These are phyloP conservation scores for Centropristis striata DNA, from an alignment of 2,113 vertebrate genomes.

Conservation along the genomic window DNA sequence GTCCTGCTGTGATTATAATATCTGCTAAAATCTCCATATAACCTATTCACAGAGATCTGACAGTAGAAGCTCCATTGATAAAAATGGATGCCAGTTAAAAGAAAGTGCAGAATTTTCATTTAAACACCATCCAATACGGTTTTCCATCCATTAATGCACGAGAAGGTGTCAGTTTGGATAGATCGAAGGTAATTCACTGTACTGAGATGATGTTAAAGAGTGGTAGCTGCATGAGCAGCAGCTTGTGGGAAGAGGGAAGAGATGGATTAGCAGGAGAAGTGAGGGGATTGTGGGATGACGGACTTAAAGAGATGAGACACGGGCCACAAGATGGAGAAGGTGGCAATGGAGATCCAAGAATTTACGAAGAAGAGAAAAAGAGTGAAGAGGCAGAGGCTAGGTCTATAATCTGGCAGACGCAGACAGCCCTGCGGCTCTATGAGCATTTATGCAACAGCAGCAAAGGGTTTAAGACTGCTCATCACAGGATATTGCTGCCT, in stretches of 20 bases:
- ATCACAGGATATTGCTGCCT: constrained; percentile 58
- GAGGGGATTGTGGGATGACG: constrained; percentile 33
- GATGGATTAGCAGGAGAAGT: constrained; percentile 52
- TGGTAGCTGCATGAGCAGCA: constrained; percentile 45
- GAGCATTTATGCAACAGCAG: constrained; percentile 17
- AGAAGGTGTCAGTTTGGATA: not conserved
- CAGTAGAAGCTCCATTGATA: constrained; percentile 9
- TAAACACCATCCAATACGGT: constrained; percentile 5
- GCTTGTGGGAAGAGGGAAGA: constrained; percentile 30
- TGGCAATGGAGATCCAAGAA: constrained; percentile 15
- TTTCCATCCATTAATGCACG: constrained; percentile 18
- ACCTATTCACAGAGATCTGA: constrained; percentile 24
- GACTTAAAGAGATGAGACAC: constrained; percentile 35
- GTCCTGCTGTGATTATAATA: constrained; percentile 13
- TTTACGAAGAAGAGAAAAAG: not conserved
- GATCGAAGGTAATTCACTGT: constrained; percentile 17
- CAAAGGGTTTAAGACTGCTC: constrained; percentile 34
- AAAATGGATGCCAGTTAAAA: not conserved
- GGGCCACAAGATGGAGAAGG: constrained; percentile 51
- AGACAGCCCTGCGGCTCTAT: constrained; percentile 23
- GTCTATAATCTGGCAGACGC: constrained; percentile 47
- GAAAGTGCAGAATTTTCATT: not conserved
- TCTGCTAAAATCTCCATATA: constrained; percentile 45
- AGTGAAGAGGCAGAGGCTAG: constrained; percentile 18
- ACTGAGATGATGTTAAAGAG: constrained; percentile 8